Conservation (phyloP, 1,140 invertebrate species). For the Anagrus nilaparvatae region DNA sequence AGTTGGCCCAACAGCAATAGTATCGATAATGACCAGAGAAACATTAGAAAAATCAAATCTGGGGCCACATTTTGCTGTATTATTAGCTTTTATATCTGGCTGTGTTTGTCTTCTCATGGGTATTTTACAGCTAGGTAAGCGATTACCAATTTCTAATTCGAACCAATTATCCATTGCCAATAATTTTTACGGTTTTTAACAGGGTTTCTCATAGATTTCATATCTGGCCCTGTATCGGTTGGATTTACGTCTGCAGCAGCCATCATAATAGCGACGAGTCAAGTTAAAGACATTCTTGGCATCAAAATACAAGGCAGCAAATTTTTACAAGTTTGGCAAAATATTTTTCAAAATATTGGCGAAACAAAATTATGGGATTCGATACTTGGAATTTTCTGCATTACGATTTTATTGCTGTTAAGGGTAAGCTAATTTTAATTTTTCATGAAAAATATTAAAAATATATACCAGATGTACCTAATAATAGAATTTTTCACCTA, state of each 20-base stretch:
- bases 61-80: constrained; percentile 61
- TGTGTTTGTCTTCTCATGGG: constrained; percentile 72
- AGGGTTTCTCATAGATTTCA: constrained; percentile 88
- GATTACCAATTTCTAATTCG: too few species aligned
- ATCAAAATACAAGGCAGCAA: constrained; percentile 53
- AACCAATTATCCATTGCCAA: too few species aligned
- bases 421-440: too few species aligned
- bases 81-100: constrained; percentile 72
- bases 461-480: too few species aligned
- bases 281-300: constrained; percentile 72
- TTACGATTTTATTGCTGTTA: constrained; percentile 54
- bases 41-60: constrained; percentile 46
- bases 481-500: too few species aligned
- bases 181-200: too few species aligned
- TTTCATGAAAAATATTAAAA: too few species aligned
- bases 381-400: constrained; percentile 54
- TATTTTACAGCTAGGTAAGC: constrained; percentile 69
- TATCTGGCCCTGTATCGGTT: constrained; percentile 81
- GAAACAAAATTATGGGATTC: constrained; percentile 58
- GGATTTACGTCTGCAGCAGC: constrained; percentile 85
- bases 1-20: constrained; percentile 60
- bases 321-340: constrained; percentile 52
- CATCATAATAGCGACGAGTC: constrained; percentile 77
- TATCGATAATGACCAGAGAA: constrained; percentile 53
- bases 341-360: constrained; percentile 54